These are phyloP conservation scores for Ephialtes manifestator DNA, from an alignment of 2,888 invertebrate genomes.

Conservation along the genomic window DNA sequence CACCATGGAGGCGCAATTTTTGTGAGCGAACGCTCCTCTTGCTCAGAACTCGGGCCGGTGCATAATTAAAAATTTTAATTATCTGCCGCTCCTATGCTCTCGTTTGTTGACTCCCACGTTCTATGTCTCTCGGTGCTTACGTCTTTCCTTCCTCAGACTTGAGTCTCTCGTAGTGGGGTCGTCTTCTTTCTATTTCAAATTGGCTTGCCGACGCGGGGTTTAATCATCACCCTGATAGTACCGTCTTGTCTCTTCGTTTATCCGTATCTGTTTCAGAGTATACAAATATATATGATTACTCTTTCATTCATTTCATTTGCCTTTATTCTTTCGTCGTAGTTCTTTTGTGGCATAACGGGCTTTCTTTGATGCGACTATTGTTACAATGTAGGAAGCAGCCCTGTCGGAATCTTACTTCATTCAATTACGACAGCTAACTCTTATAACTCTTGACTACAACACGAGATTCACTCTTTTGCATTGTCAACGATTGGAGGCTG, in stretches of 20 bases:
- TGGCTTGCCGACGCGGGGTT: slow-evolving; percentile 43
- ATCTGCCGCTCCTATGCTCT: slow-evolving; percentile 70
- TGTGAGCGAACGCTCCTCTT: slow-evolving; percentile 60
- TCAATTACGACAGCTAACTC: not conserved
- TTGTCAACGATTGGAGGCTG: not conserved
- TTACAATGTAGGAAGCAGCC: not conserved
- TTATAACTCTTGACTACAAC: not conserved
- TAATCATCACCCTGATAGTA: slow-evolving; percentile 56
- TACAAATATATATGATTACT: slow-evolving; percentile 5
- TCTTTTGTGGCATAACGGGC: not conserved
- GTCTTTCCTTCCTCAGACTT: not conserved
- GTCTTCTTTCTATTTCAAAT: slow-evolving; percentile 32
- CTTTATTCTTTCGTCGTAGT: slow-evolving; percentile 26
- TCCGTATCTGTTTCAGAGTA: slow-evolving; percentile 30
- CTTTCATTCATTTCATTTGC: not conserved
- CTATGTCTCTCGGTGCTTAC: slow-evolving; percentile 16
- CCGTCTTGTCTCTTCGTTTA: slow-evolving; percentile 42
- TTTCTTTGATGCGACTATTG: not conserved
- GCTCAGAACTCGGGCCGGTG: slow-evolving; percentile 67
- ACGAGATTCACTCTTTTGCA: not conserved
- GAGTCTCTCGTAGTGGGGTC: not conserved
- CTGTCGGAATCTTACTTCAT: not conserved
- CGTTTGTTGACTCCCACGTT: slow-evolving; percentile 56
- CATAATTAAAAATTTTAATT: slow-evolving; percentile 81
- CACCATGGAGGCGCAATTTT: slow-evolving; percentile 56